Base-by-base conservation (phyloP, 1,140 invertebrate species). In the Hermatobates lingyangjiaoensis region DNA sequence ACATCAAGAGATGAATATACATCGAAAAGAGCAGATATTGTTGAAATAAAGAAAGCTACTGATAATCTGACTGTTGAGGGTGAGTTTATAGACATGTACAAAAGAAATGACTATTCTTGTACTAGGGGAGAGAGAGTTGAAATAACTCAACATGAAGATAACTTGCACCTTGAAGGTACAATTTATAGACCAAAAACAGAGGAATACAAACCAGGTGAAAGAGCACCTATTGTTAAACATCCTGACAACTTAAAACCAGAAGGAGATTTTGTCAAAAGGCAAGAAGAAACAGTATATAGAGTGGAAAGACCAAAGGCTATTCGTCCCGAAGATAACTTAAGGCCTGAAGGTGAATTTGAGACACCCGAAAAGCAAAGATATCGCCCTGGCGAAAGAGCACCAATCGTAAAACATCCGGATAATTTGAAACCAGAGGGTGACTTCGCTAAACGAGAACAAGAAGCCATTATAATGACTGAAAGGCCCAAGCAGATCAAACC, bases 351-450 rank as follows among this genome's bases (percentile, higher is more conserved):
- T 14, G 63, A 68, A 34, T 68, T 72, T 57, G 66, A 66, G 57
- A 65, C 57, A 53, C 62, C 30, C 26, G 48, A 56, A 28, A 44
- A 52, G 25, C 45, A 18, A 12, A 59, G n/a, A 71, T 68, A 0
- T 67, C 71, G 27, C 68, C 69, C 50, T 64, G 73, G 71, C 18
- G 74, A 77, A 27, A 60, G 71, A 40, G 60, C 64, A 1, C 57
- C 60, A 2, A 60, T 64, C 18, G 68, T 65, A n/a, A 69, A 65
- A 55, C 68, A 66, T 0, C 18, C 63, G 46, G 71, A 75, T 56
- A 75, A 76, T 58, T 54, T 76, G 7, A 5, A 66, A 49, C 68
- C 73, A 7, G 76, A 79, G 63, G 76, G 76, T 15, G 66, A 72
- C 10, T 73, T 74, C 50, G 64, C 63, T 23, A 51, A 48, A 51